A percentile compares a stretch with the other conserved stretches of the same genome.
These are phyloP conservation scores for Aviceda subcristata DNA, from an alignment of 2,113 vertebrate species.

Conservation along the genomic window DNA sequence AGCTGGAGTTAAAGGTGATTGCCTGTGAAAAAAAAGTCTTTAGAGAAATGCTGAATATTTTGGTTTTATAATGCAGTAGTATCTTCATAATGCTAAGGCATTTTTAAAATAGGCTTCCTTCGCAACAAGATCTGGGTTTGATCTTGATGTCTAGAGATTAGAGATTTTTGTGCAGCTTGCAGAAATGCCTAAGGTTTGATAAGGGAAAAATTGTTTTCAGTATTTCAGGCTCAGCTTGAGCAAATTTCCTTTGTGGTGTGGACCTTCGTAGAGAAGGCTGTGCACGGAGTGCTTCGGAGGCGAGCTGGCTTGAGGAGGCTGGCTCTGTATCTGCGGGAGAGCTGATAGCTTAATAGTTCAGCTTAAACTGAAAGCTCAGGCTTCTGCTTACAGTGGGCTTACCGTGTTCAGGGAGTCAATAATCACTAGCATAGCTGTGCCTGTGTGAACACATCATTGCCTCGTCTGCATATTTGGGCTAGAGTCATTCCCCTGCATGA, in stretches of 20 bases:
- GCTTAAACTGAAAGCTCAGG: background rate
- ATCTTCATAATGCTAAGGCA: background rate
- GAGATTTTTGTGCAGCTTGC: background rate
- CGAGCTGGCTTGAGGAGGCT: background rate
- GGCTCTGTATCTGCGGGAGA: background rate
- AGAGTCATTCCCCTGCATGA: background rate
- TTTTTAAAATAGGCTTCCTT: background rate
- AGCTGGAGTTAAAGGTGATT: background rate
- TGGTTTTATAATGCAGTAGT: background rate
- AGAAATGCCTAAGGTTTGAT: background rate
- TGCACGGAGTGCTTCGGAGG: background rate
- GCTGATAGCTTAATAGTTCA: background rate
- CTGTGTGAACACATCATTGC: background rate
- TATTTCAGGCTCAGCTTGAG: background rate
- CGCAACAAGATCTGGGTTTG: background rate
- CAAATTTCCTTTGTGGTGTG: background rate
- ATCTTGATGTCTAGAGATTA: background rate
- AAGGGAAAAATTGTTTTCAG: background rate
- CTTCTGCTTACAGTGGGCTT: background rate
- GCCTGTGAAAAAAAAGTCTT: background rate
- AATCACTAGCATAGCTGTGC: background rate
- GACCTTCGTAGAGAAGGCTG: background rate
- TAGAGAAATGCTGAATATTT: background rate
- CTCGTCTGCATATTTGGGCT: background rate
- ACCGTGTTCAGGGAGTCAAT: accelerated